A percentile compares a stretch with the other conserved stretches of the same genome.
These are phyloP conservation scores for Cyprichromis sp. DNA, from an alignment of 2,113 vertebrate genomes.

Conservation along the genomic window DNA sequence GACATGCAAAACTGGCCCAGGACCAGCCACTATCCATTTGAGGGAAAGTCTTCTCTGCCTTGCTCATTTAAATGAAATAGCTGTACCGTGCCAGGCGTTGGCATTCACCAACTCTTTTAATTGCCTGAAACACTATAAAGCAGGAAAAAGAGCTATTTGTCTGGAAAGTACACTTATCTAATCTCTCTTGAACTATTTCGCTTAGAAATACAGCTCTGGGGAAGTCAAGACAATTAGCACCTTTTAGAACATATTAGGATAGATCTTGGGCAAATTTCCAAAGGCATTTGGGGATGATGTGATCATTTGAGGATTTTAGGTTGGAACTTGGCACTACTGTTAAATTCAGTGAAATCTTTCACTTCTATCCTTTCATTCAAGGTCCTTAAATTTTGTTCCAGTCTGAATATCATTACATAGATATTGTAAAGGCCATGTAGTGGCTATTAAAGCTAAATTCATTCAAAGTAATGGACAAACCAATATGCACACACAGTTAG, in stretches of 20 bases:
- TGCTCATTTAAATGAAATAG: slow-evolving; percentile 22
- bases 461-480: neutral
- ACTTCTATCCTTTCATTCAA: neutral
- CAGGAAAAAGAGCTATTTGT: slow-evolving; percentile 17
- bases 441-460: neutral
- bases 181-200: slow-evolving; percentile 38
- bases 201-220: slow-evolving; percentile 22
- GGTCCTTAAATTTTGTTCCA: neutral
- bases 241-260: slow-evolving; percentile 28
- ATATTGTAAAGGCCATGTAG: neutral
- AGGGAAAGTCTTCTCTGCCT: slow-evolving; percentile 1
- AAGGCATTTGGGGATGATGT: slow-evolving; percentile 14
- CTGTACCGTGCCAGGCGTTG: neutral
- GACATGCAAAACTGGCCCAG: slow-evolving; percentile 21
- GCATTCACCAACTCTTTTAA: slow-evolving; percentile 33
- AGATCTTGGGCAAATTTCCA: slow-evolving; percentile 28
- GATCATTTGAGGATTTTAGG: slow-evolving; percentile 11
- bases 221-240: slow-evolving; percentile 42
- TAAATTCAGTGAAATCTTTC: neutral
- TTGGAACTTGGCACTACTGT: slow-evolving; percentile 1
- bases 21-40: slow-evolving; percentile 11
- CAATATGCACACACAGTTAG: neutral
- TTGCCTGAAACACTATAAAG: slow-evolving; percentile 33
- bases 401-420: neutral
- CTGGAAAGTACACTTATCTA: slow-evolving; percentile 40